Base-by-base conservation (phyloP, 2,113 vertebrate species). In the Corapipo altera region DNA sequence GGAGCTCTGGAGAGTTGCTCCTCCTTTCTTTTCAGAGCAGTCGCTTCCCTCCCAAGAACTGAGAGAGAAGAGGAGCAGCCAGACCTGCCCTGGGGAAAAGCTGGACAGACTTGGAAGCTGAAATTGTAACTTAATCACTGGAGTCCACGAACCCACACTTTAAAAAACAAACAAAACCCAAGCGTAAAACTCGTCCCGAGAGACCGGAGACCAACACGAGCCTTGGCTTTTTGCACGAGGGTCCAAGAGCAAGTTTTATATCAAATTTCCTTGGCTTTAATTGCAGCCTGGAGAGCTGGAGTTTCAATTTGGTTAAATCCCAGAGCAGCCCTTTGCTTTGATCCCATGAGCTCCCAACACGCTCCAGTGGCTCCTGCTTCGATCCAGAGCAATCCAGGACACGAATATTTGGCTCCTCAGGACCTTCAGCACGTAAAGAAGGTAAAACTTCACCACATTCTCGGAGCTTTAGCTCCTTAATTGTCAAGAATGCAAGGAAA, bases 121-220 rank as follows among this genome's bases (percentile, higher is more conserved):
- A 54, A 72, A 43, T 24, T 58, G 44, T 21, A 24, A 71, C 2
- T 35, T 4, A 28, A 75, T 26, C 72, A 30, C 8, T 1, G 1
- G 18, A 78, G 46, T 35, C 32, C 76, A 41, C 48, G 35, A 75
- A 55, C 4, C 5, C 32, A 55, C 64, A 43, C 75, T 91, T 90
- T 8, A 20, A 86, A 85, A 85, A 85, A 20, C 41, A 82, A 8
- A 58, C 28, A 46, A 7, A 6, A 12, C 21, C 54, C 55, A 41
- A 58, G 21, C 2, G 22, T 0, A 28, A 86, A 92, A 39, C 21
- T 78, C 22, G 0, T 8, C 57, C 11, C 24, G n/a, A 20, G 51
- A 70, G 41, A 10, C 35, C 18, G 21, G 33, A 46, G 54, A 3
- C 10, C 35, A 32, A 30, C 9, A 3, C 24, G 6, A 19, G 30